A percentile compares a stretch with the other conserved stretches of the same genome.
Conservation (phyloP, 2,113 vertebrate genomes). For the Lipophrys pholis region DNA sequence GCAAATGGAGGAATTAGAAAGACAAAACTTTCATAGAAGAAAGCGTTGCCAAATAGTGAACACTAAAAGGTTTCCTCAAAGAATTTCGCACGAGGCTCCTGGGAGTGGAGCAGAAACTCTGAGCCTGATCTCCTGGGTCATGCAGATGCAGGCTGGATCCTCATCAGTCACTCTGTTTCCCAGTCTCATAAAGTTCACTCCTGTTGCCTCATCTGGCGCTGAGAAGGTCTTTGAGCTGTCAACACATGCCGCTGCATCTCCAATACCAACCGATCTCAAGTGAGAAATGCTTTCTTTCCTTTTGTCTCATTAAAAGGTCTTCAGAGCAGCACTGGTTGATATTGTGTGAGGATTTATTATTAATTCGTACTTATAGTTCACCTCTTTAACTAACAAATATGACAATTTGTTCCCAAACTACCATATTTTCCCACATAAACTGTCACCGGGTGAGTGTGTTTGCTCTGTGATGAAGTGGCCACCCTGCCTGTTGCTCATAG, state of each 20-base stretch:
- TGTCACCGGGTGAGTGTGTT: too few relatives aligned
- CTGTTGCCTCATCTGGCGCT: constrained; percentile 21
- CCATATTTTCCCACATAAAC: too few relatives aligned
- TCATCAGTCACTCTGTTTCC: constrained; percentile 30
- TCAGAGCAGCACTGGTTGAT: too few relatives aligned
- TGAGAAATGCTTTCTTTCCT: too few relatives aligned
- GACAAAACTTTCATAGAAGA: constrained; percentile 18
- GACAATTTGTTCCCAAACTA: too few relatives aligned
- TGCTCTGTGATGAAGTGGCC: too few relatives aligned
- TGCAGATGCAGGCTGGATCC: constrained; percentile 29
- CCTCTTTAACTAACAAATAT: too few relatives aligned
- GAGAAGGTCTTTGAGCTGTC: constrained; percentile 16
- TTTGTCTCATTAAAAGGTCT: too few relatives aligned
- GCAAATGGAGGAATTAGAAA: constrained; percentile 3
- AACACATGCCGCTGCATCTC: constrained; percentile 1
- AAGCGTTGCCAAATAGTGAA: not conserved
- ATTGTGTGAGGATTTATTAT: too few relatives aligned
- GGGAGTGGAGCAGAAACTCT: constrained; percentile 16
- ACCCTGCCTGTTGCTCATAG: too few relatives aligned
- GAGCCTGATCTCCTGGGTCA: constrained; percentile 37
- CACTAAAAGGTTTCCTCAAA: constrained; percentile 33
- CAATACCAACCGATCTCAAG: not conserved
- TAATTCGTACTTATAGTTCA: too few relatives aligned
- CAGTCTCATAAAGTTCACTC: constrained; percentile 24
- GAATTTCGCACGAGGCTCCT: constrained; percentile 20